Evolutionary conservation across 2,113 vertebrate species (phyloP), one percentile per base, ranked within the genome.

Genomic region (Mustela nigripes): DNA sequence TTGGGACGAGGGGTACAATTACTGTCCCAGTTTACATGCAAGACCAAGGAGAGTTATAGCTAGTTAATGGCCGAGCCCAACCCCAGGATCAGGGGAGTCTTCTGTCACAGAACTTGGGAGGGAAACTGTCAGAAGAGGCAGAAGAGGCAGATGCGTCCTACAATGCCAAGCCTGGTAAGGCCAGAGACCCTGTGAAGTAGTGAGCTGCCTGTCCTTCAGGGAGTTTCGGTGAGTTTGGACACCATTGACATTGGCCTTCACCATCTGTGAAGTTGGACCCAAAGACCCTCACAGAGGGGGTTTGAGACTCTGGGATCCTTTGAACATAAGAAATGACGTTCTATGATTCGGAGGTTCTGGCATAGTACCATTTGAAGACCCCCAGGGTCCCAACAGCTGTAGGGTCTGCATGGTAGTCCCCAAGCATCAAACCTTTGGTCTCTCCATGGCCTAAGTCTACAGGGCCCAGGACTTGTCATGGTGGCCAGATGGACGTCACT

Each of bases 401-500:
- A 31, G 67, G 63, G 24, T 71, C 36, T 83, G 2, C 65, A 67
- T 93, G 26, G 87, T 5, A 21, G 8, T 67, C 71, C 76, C 63
- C 36, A 36, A 93, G 14, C 21, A 11, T 96, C 91, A 96, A 94
- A 92, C 24, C 39, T 80, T 53, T 74, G 69, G 24, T 56, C 67
- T 94, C 31, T 84, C 39, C 48, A 67, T 42, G 31, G 22, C 71
- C 79, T 48, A 93, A 86, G 76, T 83, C 73, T 88, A 58, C 62
- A 94, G 58, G 89, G 62, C 82, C 90, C 15, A 16, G 56, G 91
- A 26, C 58, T 96, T 69, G 28, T 88, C 65, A 95, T 39, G 76
- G 90, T 90, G 65, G 87, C 94, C 98, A 97, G 67, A 97, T 97
- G 95, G 95, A 98, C 71, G 95, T 97, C 97, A 98, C 83, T 78